Base-by-base conservation (phyloP, 2,113 vertebrate species). In the Zapus hudsonius region DNA sequence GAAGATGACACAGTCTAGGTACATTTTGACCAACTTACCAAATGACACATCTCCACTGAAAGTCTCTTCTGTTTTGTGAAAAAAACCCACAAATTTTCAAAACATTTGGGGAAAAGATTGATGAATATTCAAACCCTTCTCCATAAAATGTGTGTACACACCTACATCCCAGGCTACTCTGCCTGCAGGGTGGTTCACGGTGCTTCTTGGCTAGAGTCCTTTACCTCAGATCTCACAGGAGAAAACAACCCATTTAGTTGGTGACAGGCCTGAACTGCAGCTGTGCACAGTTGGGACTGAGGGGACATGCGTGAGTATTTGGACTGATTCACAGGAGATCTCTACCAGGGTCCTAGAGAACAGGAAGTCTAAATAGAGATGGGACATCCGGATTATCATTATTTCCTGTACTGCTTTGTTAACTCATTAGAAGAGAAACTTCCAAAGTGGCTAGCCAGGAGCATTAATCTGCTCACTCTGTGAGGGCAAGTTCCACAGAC, bases 41-140 rank as follows among this genome's bases (percentile, higher is more conserved):
- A 85, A 36, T 59, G 83, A n/a, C 67, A 59, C 33, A 72, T 85
- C 47, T 72, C 22, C n/a, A 72, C 36, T 40, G n/a, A 84, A 84
- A 38, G 66, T 38, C 15, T 70, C n/a, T 47, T 44, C 33, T 27
- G 47, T 72, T 66, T 85, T 55, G 25, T 27, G 57, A 61, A 55
- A 69, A 84, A 69, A 27, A 7, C n/a, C n/a, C 25, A 70, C 70
- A 66, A 69, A 84, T 70, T 55, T 70, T 55, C 33, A 84, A 69
- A 69, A 19, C 82, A 29, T 55, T 84, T 67, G 81, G 81, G 66
- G 42, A 33, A 7, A 67, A 67, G 20, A 52, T 11, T 12, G n/a
- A 84, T 84, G 64, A 69, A 69, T 69, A 84, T 69, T 70, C 47
- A 84, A 31, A 70, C 15, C 64, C 42, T 70, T 38, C 44, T 52